phyloP scores from a whole-genome alignment of 2,113 vertebrate species.

The Brachyistius frenatus region DNA sequence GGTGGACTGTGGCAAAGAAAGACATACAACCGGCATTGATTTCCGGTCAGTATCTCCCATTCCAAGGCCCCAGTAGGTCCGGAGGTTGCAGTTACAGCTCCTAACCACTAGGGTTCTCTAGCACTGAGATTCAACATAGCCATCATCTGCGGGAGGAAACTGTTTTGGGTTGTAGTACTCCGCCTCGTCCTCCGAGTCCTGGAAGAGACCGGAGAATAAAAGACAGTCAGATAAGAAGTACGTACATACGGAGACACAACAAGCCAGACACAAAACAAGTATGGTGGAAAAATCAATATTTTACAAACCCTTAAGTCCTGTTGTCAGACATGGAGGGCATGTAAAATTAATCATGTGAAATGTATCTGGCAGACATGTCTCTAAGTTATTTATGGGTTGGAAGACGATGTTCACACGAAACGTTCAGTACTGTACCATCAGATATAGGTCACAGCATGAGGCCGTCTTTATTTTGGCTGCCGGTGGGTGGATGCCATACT shows the following conservation, averaged over 20 bases:
- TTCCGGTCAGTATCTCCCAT: neutral
- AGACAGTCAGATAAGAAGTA: conserved; percentile 1
- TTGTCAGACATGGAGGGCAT: conserved; percentile 49
- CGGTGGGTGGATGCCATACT: conserved; percentile 30
- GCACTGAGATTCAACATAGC: conserved; percentile 73
- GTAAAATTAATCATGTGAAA: conserved; percentile 69
- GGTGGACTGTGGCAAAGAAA: conserved; percentile 3
- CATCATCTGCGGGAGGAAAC: conserved; percentile 25
- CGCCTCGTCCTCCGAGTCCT: conserved; percentile 78
- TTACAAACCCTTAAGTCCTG: conserved; percentile 44
- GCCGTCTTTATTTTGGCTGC: conserved; percentile 11
- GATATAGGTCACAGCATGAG: conserved; percentile 71
- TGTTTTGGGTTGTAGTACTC: conserved; percentile 54
- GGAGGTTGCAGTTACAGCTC: conserved; percentile 18
- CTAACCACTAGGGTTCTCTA: conserved; percentile 63
- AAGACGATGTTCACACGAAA: conserved; percentile 24
- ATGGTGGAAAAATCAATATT: conserved; percentile 46
- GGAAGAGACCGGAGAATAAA: conserved; percentile 15
- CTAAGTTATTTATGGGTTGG: conserved; percentile 65
- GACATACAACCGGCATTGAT: conserved; percentile 25
- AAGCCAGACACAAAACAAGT: conserved; percentile 31
- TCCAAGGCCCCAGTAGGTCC: neutral
- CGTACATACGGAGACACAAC: conserved; percentile 1
- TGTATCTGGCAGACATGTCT: conserved; percentile 61
- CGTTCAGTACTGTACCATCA: conserved; percentile 68